These are phyloP conservation scores for Calliphora vomitoria DNA, from an alignment of 2,888 invertebrate genomes.

Conservation along the genomic window DNA sequence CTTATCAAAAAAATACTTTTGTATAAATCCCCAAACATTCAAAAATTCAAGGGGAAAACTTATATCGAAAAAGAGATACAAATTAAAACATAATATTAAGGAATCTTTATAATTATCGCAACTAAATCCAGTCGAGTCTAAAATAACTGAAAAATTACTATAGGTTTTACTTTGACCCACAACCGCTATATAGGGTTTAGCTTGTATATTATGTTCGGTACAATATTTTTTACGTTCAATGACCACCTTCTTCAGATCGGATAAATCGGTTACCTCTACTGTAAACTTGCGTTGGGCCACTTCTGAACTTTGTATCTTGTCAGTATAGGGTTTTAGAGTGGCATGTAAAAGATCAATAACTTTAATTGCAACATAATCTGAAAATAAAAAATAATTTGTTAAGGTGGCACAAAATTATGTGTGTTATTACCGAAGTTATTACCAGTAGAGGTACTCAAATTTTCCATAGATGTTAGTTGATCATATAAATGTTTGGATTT, in stretches of 20 bases:
- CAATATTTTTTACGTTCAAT: slow-evolving; percentile 60
- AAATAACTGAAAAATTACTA: slow-evolving; percentile 59
- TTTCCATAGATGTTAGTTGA: slow-evolving; percentile 16
- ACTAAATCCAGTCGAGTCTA: slow-evolving; percentile 62
- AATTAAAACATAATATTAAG: slow-evolving; percentile 61
- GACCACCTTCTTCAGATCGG: slow-evolving; percentile 50
- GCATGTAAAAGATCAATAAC: slow-evolving; percentile 50
- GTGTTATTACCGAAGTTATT: neutral
- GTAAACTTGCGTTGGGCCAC: slow-evolving; percentile 52
- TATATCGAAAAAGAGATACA: slow-evolving; percentile 64
- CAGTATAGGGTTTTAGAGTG: slow-evolving; percentile 11
- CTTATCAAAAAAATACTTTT: slow-evolving; percentile 64
- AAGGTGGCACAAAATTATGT: neutral
- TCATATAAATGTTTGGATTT: slow-evolving; percentile 54
- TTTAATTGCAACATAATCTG: slow-evolving; percentile 52
- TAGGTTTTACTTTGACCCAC: slow-evolving; percentile 43
- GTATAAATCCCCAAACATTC: slow-evolving; percentile 61
- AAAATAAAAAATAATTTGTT: slow-evolving; percentile 1
- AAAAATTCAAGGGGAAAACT: slow-evolving; percentile 51
- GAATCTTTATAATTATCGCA: slow-evolving; percentile 63
- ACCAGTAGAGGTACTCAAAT: slow-evolving; percentile 3
- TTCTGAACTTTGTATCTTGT: slow-evolving; percentile 15
- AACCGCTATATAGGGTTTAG: slow-evolving; percentile 64
- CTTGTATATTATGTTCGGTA: slow-evolving; percentile 42
- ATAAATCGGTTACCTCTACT: slow-evolving; percentile 51